phyloP scores from a whole-genome alignment of 2,888 invertebrate genomes.

The Caradrina clavipalpis region DNA sequence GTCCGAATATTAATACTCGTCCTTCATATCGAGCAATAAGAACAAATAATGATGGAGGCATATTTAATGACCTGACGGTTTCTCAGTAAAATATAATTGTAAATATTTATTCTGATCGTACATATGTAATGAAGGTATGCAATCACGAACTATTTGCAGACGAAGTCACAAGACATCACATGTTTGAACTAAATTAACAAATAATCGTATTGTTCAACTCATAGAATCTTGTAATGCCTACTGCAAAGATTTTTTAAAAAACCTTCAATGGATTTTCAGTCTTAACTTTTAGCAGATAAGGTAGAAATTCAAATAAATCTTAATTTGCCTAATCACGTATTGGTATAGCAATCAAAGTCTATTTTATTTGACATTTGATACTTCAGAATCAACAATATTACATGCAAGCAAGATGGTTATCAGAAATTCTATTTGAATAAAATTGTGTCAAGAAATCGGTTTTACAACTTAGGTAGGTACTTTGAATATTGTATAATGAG shows the following conservation, averaged over 20 bases:
- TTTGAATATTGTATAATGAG: slow-evolving; percentile 42
- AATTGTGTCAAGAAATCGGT: slow-evolving; percentile 47
- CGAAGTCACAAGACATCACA: slow-evolving; percentile 22
- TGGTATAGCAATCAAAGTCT: slow-evolving; percentile 39
- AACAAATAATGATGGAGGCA: slow-evolving; percentile 33
- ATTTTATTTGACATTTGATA: slow-evolving; percentile 62
- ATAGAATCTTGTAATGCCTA: slow-evolving; percentile 19
- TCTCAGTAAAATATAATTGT: slow-evolving; percentile 49
- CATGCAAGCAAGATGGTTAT: slow-evolving; percentile 47
- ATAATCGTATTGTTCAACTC: slow-evolving; percentile 51
- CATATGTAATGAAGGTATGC: slow-evolving; percentile 39
- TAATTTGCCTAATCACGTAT: slow-evolving; percentile 16
- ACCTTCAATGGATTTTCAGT: slow-evolving; percentile 6
- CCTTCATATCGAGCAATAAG: slow-evolving; percentile 35
- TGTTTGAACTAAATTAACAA: slow-evolving; percentile 55
- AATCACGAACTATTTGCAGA: slow-evolving; percentile 51
- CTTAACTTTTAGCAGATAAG: neutral
- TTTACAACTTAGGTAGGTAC: slow-evolving; percentile 13
- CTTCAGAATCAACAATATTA: slow-evolving; percentile 53
- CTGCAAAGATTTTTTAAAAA: neutral
- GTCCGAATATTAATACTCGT: slow-evolving; percentile 7
- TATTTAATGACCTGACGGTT: slow-evolving; percentile 45
- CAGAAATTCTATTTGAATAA: slow-evolving; percentile 39
- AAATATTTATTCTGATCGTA: slow-evolving; percentile 51
- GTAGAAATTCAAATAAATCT: neutral